A percentile compares a stretch with the other conserved stretches of the same genome.
phyloP scores from a whole-genome alignment of 2,888 invertebrate species.

The Oligia strigilis region DNA sequence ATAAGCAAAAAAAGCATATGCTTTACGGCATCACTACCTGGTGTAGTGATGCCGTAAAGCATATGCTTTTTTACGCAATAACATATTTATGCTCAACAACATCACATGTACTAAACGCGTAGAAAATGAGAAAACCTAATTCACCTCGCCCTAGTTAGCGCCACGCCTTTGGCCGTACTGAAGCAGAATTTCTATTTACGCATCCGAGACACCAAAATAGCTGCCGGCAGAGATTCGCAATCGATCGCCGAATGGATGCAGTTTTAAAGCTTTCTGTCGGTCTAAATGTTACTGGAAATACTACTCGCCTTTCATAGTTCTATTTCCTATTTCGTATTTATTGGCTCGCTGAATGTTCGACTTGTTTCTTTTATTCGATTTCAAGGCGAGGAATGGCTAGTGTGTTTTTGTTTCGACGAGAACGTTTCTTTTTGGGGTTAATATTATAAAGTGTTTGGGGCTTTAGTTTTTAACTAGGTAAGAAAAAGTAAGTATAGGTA shows the following conservation, averaged over 20 bases:
- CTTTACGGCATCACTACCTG: neutral
- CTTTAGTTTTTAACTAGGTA: neutral
- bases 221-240: constrained; percentile 58
- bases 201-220: constrained; percentile 53
- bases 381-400: constrained; percentile 8
- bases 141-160: neutral
- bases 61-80: neutral
- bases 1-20: no score
- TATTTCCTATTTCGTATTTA: constrained; percentile 41
- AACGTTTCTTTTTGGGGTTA: neutral
- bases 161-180: neutral
- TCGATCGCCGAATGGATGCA: constrained; percentile 62
- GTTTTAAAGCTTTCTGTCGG: constrained; percentile 43
- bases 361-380: constrained; percentile 23
- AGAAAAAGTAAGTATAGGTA: neutral
- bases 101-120: neutral
- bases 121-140: neutral
- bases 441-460: neutral
- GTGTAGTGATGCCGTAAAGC: no score
- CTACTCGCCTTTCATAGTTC: constrained; percentile 29
- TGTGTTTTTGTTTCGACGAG: neutral
- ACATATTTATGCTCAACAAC: no score
- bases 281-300: constrained; percentile 49
- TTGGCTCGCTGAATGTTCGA: constrained; percentile 21
- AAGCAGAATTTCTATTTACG: constrained; percentile 50